Base-by-base conservation (phyloP, 2,113 vertebrate species). In the Thomomys bottae region DNA sequence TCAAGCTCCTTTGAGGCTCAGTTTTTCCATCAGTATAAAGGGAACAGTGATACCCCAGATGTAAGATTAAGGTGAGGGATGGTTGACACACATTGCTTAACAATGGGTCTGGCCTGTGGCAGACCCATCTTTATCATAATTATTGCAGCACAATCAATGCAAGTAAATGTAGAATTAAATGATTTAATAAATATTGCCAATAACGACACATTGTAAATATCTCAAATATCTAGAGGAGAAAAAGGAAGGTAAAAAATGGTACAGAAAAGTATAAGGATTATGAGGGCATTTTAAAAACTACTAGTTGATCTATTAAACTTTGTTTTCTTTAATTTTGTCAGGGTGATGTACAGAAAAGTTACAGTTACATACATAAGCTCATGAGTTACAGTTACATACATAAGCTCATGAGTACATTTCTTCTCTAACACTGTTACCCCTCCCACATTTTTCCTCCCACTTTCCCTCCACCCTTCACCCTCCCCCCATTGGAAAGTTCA, bases 131-230 rank as follows among this genome's bases (percentile, higher is more conserved):
- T 80, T 59, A 88, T 73, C 49, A 24, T 26, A 75, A 4, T 79
- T 82, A 42, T 75, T 88, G 54, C 93, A 88, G 84, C 81, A 59
- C 12, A 38, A 68, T 28, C 81, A 79, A 84, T 90, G 38, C 36
- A 72, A 59, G 34, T 30, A 95, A 84, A 71, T 91, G 4, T 2
- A 88, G 21, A 70, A 57, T 38, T 30, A 32, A 54, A 68, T 24
- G 12, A 82, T 71, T 20, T 75, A 70, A 70, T 76, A 70, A 81
- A 59, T 36, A 85, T 7, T 82, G 4, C 90, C 38, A 45, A 1
- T 3, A 23, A 49, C 82, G 70, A 71, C 32, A 42, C 63, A 61
- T 34, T 54, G 68, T 91, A n/a, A 87, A 61, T 21, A 83, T 84
- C 84, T 95, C 75, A 80, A 90, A 57, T 79, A 86, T 66, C 82